Base-by-base conservation (phyloP, 2,113 vertebrate species). In the Microcebus ravelobensis region DNA sequence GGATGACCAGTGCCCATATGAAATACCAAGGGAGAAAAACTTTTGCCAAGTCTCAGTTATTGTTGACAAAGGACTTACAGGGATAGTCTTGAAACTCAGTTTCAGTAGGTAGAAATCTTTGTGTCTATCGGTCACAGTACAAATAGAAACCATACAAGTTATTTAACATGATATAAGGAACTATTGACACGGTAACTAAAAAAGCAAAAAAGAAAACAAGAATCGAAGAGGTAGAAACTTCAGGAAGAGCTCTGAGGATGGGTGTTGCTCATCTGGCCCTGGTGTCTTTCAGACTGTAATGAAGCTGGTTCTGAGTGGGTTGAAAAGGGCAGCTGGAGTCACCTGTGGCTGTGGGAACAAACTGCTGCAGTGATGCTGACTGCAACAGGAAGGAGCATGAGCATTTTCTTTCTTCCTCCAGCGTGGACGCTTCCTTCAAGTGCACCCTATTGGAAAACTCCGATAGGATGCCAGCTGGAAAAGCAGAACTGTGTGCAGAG, bases 291-390 rank as follows among this genome's bases (percentile, higher is more conserved):
- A 20, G 42, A 11, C 9, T 1, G 6, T 10, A 11, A 7, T 0
- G 14, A 34, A 67, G 13, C 63, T 59, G 74, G 23, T 1, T 17
- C 25, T 6, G 65, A 61, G 23, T 34, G 2, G 2, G 65, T 9
- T n/a, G 63, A 74, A 21, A 18, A 5, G 3, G n/a, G 79, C 10
- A 1, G 2, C 59, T 8, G 74, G 11, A 6, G 12, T 34, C 18
- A 17, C 27, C 31, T 8, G 39, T 5, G 4, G 42, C 59, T 29
- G 6, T 34, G 55, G n/a, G 52, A 15, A 1, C 36, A 29, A 6
- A 1, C 23, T 0, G 12, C 70, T 8, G 1, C 36, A 11, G 13
- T 18, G 9, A 2, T 27, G 39, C 71, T 0, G 34, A 61, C 3
- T 2, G 34, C 25, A 18, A 3, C n/a, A 1, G 74, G 57, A 63